These are phyloP conservation scores for Heliothis virescens DNA, from an alignment of 1,140 invertebrate genomes.

Conservation along the genomic window DNA sequence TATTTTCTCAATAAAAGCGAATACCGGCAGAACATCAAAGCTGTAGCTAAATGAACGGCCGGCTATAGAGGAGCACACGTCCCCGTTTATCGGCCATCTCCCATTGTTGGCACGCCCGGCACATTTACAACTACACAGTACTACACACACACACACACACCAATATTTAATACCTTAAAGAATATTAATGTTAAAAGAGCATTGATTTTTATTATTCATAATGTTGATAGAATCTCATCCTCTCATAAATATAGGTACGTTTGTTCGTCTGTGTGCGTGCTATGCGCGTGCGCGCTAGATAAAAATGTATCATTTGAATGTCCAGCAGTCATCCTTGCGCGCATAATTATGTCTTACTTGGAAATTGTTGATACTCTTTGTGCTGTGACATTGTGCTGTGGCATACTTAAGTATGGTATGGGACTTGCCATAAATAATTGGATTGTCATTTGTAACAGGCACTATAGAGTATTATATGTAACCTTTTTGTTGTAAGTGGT, in stretches of 20 bases:
- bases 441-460: conserved; percentile 21
- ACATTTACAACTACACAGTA: conserved; percentile 50
- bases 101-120: conserved; percentile 54
- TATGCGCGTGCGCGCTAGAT: conserved; percentile 48
- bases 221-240: conserved; percentile 40
- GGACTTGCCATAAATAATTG: conserved; percentile 29
- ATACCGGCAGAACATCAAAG: conserved; percentile 44
- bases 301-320: conserved; percentile 67
- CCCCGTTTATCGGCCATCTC: conserved; percentile 55
- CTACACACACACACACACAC: no score
- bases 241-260: not conserved
- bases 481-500: not conserved
- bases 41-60: conserved; percentile 31
- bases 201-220: conserved; percentile 47
- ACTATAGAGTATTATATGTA: not conserved
- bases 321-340: conserved; percentile 53
- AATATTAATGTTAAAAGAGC: conserved; percentile 46
- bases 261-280: conserved; percentile 12
- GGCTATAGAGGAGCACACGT: conserved; percentile 47
- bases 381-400: conserved; percentile 26
- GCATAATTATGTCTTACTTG: conserved; percentile 54
- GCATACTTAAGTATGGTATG: conserved; percentile 13
- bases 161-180: conserved; percentile 35
- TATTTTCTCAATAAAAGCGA: conserved; percentile 5
- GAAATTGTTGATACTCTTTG: conserved; percentile 47